A percentile compares a stretch with the other conserved stretches of the same genome.
phyloP scores from a whole-genome alignment of 2,888 invertebrate species.

The Leptura quadrifasciata region DNA sequence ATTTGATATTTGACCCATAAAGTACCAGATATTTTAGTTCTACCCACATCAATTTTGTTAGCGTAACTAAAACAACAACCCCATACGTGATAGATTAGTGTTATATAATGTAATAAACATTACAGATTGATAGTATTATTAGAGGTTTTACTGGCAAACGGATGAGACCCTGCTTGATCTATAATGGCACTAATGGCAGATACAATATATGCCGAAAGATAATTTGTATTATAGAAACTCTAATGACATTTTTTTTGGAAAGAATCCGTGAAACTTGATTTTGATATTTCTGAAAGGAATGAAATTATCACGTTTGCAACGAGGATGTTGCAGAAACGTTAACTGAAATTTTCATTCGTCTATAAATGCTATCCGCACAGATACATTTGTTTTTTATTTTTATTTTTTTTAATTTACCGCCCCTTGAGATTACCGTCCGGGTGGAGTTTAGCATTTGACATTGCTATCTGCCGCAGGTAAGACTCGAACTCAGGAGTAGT shows the following conservation, averaged over 20 bases:
- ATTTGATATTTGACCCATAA: background rate
- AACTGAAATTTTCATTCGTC: background rate
- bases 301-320: background rate
- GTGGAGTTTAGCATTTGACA: too few relatives aligned
- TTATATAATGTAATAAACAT: conserved; percentile 29
- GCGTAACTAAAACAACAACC: conserved; percentile 17
- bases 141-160: conserved; percentile 19
- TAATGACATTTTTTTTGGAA: background rate
- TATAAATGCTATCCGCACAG: background rate
- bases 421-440: too few relatives aligned
- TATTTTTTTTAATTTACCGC: too few relatives aligned
- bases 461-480: too few relatives aligned
- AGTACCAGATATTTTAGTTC: conserved; percentile 1
- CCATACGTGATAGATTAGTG: conserved; percentile 31
- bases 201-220: background rate
- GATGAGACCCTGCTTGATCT: conserved; percentile 11
- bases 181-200: conserved; percentile 9
- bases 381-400: too few relatives aligned
- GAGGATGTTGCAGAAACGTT: too few relatives aligned
- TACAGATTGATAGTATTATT: conserved; percentile 18
- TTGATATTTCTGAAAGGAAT: conserved; percentile 1
- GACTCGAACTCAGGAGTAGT: too few relatives aligned
- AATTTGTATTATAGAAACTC: background rate
- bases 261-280: background rate
- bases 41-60: conserved; percentile 10